Evolutionary conservation across 1,140 invertebrate species (phyloP).

Genomic region (Episyrphus balteatus): DNA sequence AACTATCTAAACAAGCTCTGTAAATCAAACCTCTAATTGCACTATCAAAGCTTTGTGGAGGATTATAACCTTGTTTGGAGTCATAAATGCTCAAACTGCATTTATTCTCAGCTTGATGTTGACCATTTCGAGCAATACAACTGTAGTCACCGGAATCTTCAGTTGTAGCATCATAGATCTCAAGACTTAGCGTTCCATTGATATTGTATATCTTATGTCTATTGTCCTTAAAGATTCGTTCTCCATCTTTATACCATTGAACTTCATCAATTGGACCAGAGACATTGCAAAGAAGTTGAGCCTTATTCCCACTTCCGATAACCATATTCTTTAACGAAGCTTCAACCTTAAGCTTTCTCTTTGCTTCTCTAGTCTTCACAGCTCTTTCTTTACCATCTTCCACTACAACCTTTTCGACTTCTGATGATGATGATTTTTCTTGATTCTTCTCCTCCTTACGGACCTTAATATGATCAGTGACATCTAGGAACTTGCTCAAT

Average conservation of each 20-base stretch:
- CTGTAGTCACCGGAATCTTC: slow-evolving; percentile 33
- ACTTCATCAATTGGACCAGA: slow-evolving; percentile 29
- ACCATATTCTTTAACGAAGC: slow-evolving; percentile 29
- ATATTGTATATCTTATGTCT: slow-evolving; percentile 34
- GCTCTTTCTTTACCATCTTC: neutral
- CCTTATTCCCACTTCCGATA: slow-evolving; percentile 28
- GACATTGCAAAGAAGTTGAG: slow-evolving; percentile 30
- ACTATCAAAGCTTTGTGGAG: slow-evolving; percentile 23
- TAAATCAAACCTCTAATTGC: slow-evolving; percentile 12
- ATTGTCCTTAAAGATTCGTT: slow-evolving; percentile 23
- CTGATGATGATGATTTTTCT: slow-evolving; percentile 5
- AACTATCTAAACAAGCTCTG: neutral
- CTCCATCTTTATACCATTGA: slow-evolving; percentile 25
- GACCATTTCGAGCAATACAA: slow-evolving; percentile 50
- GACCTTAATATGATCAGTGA: slow-evolving; percentile 22
- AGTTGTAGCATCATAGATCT: slow-evolving; percentile 27
- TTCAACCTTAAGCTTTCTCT: slow-evolving; percentile 22
- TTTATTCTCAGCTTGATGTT: slow-evolving; percentile 47
- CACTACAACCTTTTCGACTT: neutral
- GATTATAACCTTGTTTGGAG: slow-evolving; percentile 3
- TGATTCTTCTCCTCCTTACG: slow-evolving; percentile 17
- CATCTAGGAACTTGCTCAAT: slow-evolving; percentile 31
- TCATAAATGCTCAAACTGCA: slow-evolving; percentile 49
- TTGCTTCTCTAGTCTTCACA: slow-evolving; percentile 18
- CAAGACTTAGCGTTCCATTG: slow-evolving; percentile 29